Conservation (phyloP, 35 echinoderm and acorn worm genomes). For the Strongylocentrotus purpuratus region DNA sequence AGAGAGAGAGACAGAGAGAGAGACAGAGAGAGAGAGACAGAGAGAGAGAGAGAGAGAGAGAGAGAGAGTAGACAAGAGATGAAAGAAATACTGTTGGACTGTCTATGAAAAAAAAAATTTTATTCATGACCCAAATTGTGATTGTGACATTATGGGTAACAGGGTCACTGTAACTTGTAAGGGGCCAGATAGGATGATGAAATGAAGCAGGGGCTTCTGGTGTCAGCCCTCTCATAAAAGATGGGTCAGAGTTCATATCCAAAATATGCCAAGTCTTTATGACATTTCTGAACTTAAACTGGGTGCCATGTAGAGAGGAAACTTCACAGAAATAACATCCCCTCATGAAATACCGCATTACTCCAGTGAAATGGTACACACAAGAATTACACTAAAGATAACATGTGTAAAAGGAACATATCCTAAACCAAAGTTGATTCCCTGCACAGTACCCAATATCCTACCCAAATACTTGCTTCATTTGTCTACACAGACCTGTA, state of each 20-base stretch:
- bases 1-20: background rate
- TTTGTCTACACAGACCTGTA: background rate
- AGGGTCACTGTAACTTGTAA: background rate
- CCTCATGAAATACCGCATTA: background rate
- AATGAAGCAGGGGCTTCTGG: background rate
- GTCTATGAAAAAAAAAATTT: background rate
- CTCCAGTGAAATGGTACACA: background rate
- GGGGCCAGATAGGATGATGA: background rate
- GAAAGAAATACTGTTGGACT: background rate
- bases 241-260: background rate
- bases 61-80: background rate
- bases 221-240: background rate
- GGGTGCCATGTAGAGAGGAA: background rate
- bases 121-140: background rate
- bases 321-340: background rate
- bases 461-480: background rate
- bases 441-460: background rate
- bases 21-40: background rate
- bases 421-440: background rate
- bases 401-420: background rate
- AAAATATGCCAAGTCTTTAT: background rate
- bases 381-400: background rate
- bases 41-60: background rate
- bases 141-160: background rate
- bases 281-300: background rate